phyloP scores from a whole-genome alignment of 1,140 invertebrate species.

The Arctopsyche grandis region DNA sequence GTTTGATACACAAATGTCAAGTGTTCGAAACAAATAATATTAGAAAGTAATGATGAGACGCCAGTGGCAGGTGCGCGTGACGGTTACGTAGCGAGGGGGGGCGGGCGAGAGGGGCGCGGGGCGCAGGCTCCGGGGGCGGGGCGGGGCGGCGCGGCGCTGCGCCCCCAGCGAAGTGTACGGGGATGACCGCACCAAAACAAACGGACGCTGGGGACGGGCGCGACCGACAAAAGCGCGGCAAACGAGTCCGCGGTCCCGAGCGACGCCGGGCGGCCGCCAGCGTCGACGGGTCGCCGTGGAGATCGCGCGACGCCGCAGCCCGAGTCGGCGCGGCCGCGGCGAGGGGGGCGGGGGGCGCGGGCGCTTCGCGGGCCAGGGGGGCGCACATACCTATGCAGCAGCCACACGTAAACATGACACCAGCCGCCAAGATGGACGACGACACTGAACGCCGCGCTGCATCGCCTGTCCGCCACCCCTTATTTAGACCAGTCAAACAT shows the following conservation, averaged over 20 bases:
- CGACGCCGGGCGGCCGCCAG: background rate
- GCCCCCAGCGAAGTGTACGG: conserved; percentile 60
- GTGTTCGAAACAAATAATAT: background rate
- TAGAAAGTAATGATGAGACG: background rate
- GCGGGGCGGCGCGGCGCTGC: conserved; percentile 60
- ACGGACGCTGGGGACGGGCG: conserved; percentile 33
- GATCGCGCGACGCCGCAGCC: background rate
- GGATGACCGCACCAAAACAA: conserved; percentile 64
- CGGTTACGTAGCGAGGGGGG: conserved; percentile 48
- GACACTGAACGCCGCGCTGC: background rate
- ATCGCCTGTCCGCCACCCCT: background rate
- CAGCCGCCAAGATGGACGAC: conserved; percentile 19
- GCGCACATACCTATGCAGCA: background rate
- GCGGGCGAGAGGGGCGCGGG: conserved; percentile 57
- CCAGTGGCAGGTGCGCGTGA: background rate
- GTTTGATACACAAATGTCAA: background rate
- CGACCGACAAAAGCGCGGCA: conserved; percentile 65
- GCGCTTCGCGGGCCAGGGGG: background rate
- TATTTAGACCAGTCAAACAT: too few species aligned
- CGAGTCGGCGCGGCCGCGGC: background rate
- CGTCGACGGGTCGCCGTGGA: background rate
- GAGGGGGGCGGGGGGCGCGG: background rate
- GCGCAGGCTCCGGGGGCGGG: conserved; percentile 58
- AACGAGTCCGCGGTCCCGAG: background rate
- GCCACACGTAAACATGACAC: conserved; percentile 21